Conservation (phyloP, 1,140 invertebrate genomes). For the Ylistrum balloti region DNA sequence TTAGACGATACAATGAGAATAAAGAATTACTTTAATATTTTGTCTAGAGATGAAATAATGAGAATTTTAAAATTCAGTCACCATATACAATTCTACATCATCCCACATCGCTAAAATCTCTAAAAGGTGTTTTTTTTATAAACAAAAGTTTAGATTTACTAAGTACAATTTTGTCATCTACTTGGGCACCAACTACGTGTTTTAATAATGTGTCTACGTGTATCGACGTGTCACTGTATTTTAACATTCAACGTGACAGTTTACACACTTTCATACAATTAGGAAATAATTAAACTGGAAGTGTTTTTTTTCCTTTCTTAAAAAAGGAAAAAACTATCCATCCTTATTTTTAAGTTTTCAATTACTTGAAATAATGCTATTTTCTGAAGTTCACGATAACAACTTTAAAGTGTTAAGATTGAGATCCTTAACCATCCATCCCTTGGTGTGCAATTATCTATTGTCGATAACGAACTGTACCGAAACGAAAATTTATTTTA, state of each 20-base stretch:
- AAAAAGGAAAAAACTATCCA: too few species aligned
- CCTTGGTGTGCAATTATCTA: background rate
- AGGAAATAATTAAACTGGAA: background rate
- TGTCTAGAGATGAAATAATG: too few species aligned
- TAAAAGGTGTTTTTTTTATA: too few species aligned
- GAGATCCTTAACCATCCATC: background rate
- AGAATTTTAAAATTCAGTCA: too few species aligned
- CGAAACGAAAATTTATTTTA: background rate
- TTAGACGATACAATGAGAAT: too few species aligned
- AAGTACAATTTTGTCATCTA: too few species aligned
- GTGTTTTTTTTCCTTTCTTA: background rate
- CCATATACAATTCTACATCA: too few species aligned
- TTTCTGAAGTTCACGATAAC: background rate
- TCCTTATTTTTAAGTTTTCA: background rate
- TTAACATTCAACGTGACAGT: background rate
- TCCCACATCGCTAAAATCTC: too few species aligned
- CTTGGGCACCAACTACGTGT: too few species aligned
- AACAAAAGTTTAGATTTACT: too few species aligned
- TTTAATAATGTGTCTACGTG: too few species aligned
- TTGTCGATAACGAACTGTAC: background rate
- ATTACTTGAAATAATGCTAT: background rate
- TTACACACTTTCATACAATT: background rate
- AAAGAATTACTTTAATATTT: too few species aligned
- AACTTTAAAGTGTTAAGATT: background rate
- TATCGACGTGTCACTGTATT: background rate